Base-by-base conservation (phyloP, 2,797 vertebrate genomes). In the Melanotaenia pygmaea region DNA sequence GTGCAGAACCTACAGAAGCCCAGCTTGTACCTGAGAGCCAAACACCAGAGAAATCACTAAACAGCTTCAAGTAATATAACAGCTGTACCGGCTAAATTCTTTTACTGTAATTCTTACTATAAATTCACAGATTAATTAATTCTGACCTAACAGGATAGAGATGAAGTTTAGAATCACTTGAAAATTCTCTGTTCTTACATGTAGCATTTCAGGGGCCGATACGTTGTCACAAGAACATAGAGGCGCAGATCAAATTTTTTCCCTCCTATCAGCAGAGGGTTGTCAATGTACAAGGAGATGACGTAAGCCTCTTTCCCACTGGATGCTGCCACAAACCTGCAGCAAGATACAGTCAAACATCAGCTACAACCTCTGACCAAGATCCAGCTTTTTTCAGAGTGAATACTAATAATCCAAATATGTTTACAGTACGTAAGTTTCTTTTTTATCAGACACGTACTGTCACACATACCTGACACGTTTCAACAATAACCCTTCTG, bases 1-100 rank as follows among this genome's bases (percentile, higher is more conserved):
- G 98, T 99, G 92, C 98, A 99, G 90, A 99, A 99, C 7, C 98
- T 93, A 73, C 98, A 99, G 88, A 99, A 99, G n/a, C 98, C 98
- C 16, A 99, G 95, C 74, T 97, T 98, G 68, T 99, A 99, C 97
- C 98, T 99, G 67, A 64, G 47, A 81, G 62, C 61, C 4, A 32
- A 73, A 74, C 20, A 53, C 12, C 38, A 59, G 28, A 22, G 14
- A 47, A 34, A 45, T 4, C 2, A n/a, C 30, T 43, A 47, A 71
- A 71, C 38, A 57, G 32, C 0, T 43, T 26, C 20, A 50, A 11
- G 20, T 50, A 12, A 22, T 3, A 22, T 10, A 9, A 20, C 38
- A 40, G 12, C 10, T n/a, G 22, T 8, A 47, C 20, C 10, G 26
- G n/a, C 9, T 54, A 26, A 14, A 30, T 30, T n/a, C 40, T 16